Evolutionary conservation across 1,140 invertebrate genomes (phyloP).

Genomic region (Metaphire vulgaris): DNA sequence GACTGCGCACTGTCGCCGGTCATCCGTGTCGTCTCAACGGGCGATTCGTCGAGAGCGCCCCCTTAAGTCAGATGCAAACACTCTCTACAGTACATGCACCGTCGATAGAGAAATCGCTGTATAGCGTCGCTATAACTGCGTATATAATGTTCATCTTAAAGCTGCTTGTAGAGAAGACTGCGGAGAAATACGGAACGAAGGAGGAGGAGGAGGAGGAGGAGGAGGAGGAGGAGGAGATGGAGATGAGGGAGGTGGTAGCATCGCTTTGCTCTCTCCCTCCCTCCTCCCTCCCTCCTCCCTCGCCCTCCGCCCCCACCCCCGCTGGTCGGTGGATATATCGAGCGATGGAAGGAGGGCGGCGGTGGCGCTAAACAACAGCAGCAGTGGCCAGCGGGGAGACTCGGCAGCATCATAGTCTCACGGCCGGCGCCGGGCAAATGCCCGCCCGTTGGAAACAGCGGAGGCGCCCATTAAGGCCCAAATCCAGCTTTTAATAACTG

Average conservation of each 20-base stretch:
- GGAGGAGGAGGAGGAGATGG: neutral
- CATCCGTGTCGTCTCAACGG: too few relatives aligned
- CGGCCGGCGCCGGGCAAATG: too few relatives aligned
- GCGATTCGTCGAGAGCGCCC: too few relatives aligned
- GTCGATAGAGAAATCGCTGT: too few relatives aligned
- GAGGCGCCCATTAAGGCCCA: neutral
- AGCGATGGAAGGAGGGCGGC: neutral
- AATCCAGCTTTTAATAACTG: neutral
- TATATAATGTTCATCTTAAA: neutral
- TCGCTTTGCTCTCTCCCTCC: too few relatives aligned
- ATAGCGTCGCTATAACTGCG: too few relatives aligned
- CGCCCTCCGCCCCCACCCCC: too few relatives aligned
- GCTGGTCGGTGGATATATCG: constrained; percentile 1
- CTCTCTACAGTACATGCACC: too few relatives aligned
- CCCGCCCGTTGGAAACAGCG: neutral
- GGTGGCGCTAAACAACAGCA: neutral
- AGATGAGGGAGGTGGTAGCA: neutral
- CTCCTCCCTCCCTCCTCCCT: too few relatives aligned
- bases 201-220: neutral
- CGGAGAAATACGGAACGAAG: too few relatives aligned
- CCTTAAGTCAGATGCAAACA: too few relatives aligned
- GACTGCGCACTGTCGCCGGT: too few relatives aligned
- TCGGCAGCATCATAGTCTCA: neutral
- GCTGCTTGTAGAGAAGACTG: neutral
- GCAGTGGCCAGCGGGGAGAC: neutral